Evolutionary conservation across 2,797 vertebrate genomes (phyloP), one percentile per base, ranked within the genome.

Genomic region (Oceanodroma leucorhoa): DNA sequence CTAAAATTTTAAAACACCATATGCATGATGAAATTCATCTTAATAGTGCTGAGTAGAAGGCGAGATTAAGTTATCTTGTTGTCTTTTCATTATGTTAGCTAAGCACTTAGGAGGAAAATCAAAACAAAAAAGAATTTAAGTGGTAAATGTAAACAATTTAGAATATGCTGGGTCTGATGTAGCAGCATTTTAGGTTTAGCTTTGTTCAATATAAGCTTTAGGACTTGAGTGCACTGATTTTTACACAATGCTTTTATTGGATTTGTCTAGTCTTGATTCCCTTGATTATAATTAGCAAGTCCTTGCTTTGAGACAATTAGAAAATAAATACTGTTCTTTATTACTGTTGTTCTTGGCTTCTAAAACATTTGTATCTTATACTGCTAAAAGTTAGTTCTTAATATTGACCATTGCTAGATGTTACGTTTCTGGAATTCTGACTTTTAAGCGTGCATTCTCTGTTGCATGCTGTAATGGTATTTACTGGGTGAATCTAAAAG

Each of bases 391-490:
- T 55, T 40, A 18, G 32, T 45, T 20, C 55, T 72, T 73, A 22
- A 22, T 83, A 36, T 3, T 77, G 60, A 4, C 9, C 1, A 1
- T n/a, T 72, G 43, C 21, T 32, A 29, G 26, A 23, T 0, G 0
- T 76, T 77, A 4, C 0, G 0, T 3, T 22, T 76, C 32, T 72
- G 58, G 34, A 77, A 32, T 66, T 73, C n/a, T 24, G 27, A 38
- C 38, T 76, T 55, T 34, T 40, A 26, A 27, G 24, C 0, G 0
- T 20, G 7, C 6, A 0, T 78, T 40, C 40, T 55, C 27, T 66
- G 6, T 87, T 77, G 18, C 5, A 1, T 36, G 24, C 38, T 78
- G 2, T 55, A 9, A 5, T 79, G 48, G 16, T 66, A 9, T 70
- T 70, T 92, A 48, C 32, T 32, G 6, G 21, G 12, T 58, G 46